Evolutionary conservation across 2,113 vertebrate genomes (phyloP).

Genomic region (Anolis carolinensis): DNA sequence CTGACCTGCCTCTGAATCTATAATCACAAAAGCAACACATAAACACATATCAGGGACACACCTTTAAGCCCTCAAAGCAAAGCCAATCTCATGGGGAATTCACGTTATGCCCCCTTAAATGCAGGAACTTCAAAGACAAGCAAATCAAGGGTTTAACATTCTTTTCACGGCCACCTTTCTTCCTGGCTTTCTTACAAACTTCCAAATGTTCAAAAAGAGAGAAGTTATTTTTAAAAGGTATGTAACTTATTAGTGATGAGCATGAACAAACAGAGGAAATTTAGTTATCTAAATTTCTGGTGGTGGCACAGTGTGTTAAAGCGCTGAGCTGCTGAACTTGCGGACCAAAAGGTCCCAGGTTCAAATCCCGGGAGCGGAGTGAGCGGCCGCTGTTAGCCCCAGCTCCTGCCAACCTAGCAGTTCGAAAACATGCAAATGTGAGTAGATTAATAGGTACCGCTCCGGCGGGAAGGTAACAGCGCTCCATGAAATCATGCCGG

Average conservation of each 20-base stretch:
- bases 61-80: background rate
- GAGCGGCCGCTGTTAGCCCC: too few species aligned
- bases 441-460: too few species aligned
- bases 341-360: too few species aligned
- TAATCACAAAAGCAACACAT: slow-evolving; percentile 6
- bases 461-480: too few species aligned
- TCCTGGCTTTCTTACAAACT: background rate
- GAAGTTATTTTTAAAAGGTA: background rate
- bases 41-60: background rate
- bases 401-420: too few species aligned
- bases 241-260: background rate
- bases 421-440: too few species aligned
- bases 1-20: background rate
- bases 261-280: background rate
- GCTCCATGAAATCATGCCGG: too few species aligned
- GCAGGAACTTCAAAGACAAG: background rate
- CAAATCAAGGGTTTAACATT: too few species aligned
- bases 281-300: background rate
- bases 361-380: too few species aligned
- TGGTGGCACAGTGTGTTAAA: too few species aligned
- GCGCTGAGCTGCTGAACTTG: too few species aligned
- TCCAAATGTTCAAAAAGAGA: background rate
- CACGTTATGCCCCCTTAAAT: slow-evolving; percentile 4
- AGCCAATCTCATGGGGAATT: background rate
- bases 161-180: background rate